phyloP scores from a whole-genome alignment of 2,888 invertebrate genomes.

The Pyralis farinalis region DNA sequence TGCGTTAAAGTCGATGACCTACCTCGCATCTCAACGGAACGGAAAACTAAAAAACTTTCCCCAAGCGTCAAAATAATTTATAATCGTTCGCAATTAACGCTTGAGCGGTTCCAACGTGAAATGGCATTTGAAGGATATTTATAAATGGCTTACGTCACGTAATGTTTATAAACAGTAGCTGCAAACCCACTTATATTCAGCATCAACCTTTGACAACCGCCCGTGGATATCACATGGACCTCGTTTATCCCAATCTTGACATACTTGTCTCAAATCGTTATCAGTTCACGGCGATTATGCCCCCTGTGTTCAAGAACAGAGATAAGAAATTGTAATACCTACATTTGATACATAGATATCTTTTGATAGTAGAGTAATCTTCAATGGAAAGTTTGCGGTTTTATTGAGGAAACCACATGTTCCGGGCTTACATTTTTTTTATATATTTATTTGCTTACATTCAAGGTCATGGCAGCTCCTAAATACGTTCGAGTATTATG shows the following conservation, averaged over 20 bases:
- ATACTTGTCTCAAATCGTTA: not conserved
- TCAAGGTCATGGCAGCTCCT: too few relatives aligned
- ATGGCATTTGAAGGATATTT: conserved; percentile 21
- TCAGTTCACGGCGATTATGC: not conserved
- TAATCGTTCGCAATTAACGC: conserved; percentile 15
- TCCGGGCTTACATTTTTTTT: too few relatives aligned
- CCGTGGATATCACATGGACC: not conserved
- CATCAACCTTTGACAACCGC: not conserved
- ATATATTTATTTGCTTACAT: too few relatives aligned
- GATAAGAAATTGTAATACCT: conserved; percentile 12
- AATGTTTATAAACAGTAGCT: conserved; percentile 26
- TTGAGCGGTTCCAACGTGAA: conserved; percentile 17
- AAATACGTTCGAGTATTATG: too few relatives aligned
- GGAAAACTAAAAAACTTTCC: conserved; percentile 7
- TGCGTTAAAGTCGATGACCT: too few relatives aligned
- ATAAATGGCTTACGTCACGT: conserved; percentile 23
- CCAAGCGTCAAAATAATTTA: conserved; percentile 11
- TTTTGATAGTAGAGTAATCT: too few relatives aligned
- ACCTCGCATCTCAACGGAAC: not conserved
- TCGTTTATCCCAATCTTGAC: not conserved
- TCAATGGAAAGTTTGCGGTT: too few relatives aligned
- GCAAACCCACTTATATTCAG: not conserved
- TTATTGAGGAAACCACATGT: too few relatives aligned
- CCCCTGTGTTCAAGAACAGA: conserved; percentile 1
- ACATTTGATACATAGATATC: too few relatives aligned